A percentile compares a stretch with the other conserved stretches of the same genome.
Evolutionary conservation across 2,888 invertebrate genomes (phyloP).

Genomic region (Epinotia demarniana): DNA sequence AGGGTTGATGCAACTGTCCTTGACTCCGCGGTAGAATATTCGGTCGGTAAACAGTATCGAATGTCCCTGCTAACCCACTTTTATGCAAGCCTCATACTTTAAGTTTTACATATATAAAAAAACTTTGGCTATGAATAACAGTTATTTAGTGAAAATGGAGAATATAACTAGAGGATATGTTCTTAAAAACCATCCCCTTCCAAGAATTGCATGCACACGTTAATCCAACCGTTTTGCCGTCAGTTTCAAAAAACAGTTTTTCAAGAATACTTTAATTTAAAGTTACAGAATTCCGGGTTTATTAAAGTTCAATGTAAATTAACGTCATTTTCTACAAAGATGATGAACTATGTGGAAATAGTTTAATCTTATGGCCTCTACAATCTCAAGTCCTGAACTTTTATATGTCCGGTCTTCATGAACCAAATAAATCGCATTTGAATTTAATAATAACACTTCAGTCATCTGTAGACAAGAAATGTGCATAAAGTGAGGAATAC

Average conservation of each 20-base stretch:
- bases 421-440: no score
- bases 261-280: not conserved
- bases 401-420: no score
- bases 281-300: not conserved
- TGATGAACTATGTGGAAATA: not conserved
- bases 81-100: no score
- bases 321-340: no score
- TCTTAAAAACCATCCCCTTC: no score
- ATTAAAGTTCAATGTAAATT: no score
- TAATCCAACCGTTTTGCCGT: not conserved
- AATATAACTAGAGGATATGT: no score
- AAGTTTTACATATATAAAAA: no score
- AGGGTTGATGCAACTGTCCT: no score
- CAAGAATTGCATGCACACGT: not conserved
- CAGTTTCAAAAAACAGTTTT: not conserved
- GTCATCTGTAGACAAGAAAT: not conserved
- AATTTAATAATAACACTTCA: not conserved
- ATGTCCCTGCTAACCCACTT: not conserved
- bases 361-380: not conserved
- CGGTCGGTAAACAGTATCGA: slow-evolving; percentile 1
- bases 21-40: not conserved
- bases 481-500: not conserved
- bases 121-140: no score
- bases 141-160: no score
- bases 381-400: not conserved